A percentile compares a stretch with the other conserved stretches of the same genome.
These are phyloP conservation scores for Cyprinodon variegatus DNA, from an alignment of 2,113 vertebrate species.

Conservation along the genomic window DNA sequence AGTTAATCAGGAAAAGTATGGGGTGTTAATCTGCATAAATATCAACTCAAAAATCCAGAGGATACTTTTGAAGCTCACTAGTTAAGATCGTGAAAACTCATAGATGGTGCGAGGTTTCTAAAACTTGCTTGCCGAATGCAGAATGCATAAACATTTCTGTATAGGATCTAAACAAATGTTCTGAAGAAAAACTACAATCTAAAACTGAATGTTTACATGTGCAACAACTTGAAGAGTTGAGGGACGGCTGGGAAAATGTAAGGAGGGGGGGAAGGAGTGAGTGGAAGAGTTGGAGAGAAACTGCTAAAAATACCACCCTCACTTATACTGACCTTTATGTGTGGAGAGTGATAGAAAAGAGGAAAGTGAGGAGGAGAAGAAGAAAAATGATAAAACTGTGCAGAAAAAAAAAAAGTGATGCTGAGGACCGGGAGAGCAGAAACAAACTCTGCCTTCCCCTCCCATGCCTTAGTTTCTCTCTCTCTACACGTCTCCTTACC, in stretches of 20 bases:
- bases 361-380: conserved; percentile 34
- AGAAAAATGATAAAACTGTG: conserved; percentile 33
- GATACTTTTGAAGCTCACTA: conserved; percentile 15
- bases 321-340: conserved; percentile 78
- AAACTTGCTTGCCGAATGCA: not conserved
- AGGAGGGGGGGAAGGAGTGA: conserved; percentile 58
- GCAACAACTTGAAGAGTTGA: conserved; percentile 51
- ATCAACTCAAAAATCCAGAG: conserved; percentile 21
- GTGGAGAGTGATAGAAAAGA: conserved; percentile 60
- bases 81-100: not conserved
- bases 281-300: conserved; percentile 57
- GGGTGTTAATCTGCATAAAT: conserved; percentile 26
- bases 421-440: conserved; percentile 45
- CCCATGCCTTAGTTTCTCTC: conserved; percentile 33
- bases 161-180: conserved; percentile 44
- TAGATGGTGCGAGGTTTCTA: conserved; percentile 12
- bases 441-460: conserved; percentile 42
- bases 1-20: conserved; percentile 31
- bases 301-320: conserved; percentile 73
- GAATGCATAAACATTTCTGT: not conserved
- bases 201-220: conserved; percentile 57
- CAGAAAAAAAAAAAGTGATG: conserved; percentile 57
- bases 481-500: conserved; percentile 36
- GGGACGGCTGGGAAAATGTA: conserved; percentile 6
- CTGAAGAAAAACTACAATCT: conserved; percentile 50